These are phyloP conservation scores for Channallabes apus DNA, from an alignment of 2,797 vertebrate genomes.

Conservation along the genomic window DNA sequence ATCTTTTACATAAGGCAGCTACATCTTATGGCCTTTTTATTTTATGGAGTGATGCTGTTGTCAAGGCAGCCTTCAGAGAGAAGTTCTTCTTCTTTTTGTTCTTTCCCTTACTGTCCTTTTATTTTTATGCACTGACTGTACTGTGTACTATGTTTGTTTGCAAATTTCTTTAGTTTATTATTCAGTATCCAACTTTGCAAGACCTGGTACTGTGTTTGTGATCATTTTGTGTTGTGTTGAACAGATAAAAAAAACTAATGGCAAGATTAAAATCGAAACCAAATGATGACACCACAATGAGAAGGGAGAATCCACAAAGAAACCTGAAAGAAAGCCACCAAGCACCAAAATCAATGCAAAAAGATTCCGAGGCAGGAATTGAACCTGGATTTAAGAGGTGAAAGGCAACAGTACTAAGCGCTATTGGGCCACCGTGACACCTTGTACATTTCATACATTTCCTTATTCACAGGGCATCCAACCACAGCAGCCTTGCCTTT, in stretches of 20 bases:
- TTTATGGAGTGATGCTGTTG: background rate
- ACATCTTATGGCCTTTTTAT: background rate
- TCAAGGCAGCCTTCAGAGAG: background rate
- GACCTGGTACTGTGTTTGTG: background rate
- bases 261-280: background rate
- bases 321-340: background rate
- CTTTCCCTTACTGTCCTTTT: background rate
- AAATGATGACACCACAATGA: background rate
- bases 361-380: too few relatives aligned
- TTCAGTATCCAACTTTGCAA: background rate
- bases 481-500: background rate
- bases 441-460: background rate
- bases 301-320: background rate
- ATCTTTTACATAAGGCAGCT: conserved; percentile 13
- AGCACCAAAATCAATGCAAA: too few relatives aligned
- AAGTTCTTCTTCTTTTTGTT: background rate
- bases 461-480: background rate
- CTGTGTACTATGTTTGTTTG: background rate
- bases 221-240: background rate
- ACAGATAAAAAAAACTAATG: background rate
- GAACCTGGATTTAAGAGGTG: too few relatives aligned
- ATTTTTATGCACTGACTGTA: background rate
- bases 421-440: too few relatives aligned
- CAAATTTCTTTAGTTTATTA: background rate
- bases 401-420: too few relatives aligned